Conservation (phyloP, 2,797 vertebrate species). For the Tadarida brasiliensis region DNA sequence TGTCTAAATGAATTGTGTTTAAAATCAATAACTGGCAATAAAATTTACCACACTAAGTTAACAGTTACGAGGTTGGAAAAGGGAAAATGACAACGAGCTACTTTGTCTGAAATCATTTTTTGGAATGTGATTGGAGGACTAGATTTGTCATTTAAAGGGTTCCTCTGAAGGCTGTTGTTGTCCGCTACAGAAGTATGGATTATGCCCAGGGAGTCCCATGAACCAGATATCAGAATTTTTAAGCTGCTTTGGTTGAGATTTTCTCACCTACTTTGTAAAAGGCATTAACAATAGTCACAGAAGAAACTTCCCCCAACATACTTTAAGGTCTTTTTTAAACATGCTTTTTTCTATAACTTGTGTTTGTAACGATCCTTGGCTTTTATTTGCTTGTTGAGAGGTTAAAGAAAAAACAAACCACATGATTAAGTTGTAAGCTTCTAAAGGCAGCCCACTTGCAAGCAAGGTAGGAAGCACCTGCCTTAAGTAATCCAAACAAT, state of each 20-base stretch:
- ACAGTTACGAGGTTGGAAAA: conserved; percentile 58
- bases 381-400: conserved; percentile 61
- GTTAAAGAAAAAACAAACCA: neutral
- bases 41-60: conserved; percentile 58
- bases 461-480: neutral
- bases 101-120: conserved; percentile 67
- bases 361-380: conserved; percentile 39
- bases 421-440: conserved; percentile 53
- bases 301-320: conserved; percentile 55
- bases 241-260: neutral
- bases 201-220: neutral
- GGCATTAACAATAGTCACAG: conserved; percentile 8
- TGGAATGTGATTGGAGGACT: conserved; percentile 56
- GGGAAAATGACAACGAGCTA: conserved; percentile 18
- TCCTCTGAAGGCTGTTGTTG: conserved; percentile 43
- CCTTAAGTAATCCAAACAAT: conserved; percentile 58
- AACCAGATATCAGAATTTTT: neutral
- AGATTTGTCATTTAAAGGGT: conserved; percentile 60
- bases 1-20: conserved; percentile 61
- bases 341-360: conserved; percentile 53
- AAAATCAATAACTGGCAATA: conserved; percentile 65
- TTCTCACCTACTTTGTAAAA: conserved; percentile 48
- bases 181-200: neutral
- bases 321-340: conserved; percentile 8
- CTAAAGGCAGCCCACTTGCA: conserved; percentile 45